A percentile compares a stretch with the other conserved stretches of the same genome.
Conservation (phyloP, 2,888 invertebrate species). For the Netelia virgata region DNA sequence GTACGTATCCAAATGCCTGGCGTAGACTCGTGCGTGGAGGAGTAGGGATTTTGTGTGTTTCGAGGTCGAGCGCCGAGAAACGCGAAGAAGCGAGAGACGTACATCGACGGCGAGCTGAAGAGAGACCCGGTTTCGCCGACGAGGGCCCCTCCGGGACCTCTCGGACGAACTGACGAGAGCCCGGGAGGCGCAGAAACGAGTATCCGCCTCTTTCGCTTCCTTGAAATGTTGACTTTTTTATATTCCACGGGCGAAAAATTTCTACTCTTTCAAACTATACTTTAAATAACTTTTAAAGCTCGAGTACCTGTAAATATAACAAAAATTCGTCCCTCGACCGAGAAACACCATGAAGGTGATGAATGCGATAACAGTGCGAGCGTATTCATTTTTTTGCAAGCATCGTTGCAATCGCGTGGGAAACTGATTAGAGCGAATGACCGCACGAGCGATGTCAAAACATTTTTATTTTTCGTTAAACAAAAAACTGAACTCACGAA, state of each 20-base stretch:
- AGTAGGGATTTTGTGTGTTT: constrained; percentile 80
- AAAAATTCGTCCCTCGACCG: not conserved
- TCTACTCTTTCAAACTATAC: not conserved
- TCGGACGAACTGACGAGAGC: constrained; percentile 40
- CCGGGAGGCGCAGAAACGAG: constrained; percentile 49
- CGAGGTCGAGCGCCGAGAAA: constrained; percentile 79
- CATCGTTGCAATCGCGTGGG: not conserved
- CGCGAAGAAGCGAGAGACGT: constrained; percentile 73
- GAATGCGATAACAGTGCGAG: not conserved
- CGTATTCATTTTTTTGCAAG: not conserved
- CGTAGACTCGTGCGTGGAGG: constrained; percentile 45
- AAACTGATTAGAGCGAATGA: not conserved
- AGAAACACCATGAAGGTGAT: not conserved
- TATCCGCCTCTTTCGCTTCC: constrained; percentile 25
- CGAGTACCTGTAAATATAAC: not conserved
- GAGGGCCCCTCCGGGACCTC: constrained; percentile 49
- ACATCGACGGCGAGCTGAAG: constrained; percentile 43
- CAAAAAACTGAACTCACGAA: not conserved
- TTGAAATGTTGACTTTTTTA: constrained; percentile 22
- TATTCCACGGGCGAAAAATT: not conserved
- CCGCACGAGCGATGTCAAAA: not conserved
- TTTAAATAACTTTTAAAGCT: not conserved
- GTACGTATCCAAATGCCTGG: constrained; percentile 62
- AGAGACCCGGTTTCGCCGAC: constrained; percentile 36
- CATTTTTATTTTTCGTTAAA: not conserved